Base-by-base conservation (phyloP, 2,797 vertebrate species). In the Leuciscus waleckii region DNA sequence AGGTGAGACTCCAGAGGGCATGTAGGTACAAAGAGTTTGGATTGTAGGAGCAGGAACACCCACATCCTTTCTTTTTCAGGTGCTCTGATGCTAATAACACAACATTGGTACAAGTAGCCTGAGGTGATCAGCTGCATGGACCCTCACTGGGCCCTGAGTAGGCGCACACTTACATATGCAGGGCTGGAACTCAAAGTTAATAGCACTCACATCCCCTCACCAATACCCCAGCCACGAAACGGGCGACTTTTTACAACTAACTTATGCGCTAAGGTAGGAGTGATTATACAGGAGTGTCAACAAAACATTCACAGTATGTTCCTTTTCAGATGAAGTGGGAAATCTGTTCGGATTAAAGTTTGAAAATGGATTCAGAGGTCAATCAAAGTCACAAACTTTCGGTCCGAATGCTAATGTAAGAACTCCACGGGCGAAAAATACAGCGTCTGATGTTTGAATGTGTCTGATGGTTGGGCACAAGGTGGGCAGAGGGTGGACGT, bases 61-160 rank as follows among this genome's bases (percentile, higher is more conserved):
- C 82, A 76, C 74, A 75, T 39, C 21, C 35, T 37, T 43, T 73
- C 54, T 49, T 76, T 77, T 84, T 69, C 35, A 43, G 82, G 82
- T 77, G 61, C 86, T 54, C 17, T 29, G 81, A 78, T 69, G 78
- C 56, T 86, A 78, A 79, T 88, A 87, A 76, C 61, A 61, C 75
- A 74, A 61, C 82, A 80, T 35, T 56, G 51, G 67, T 74, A 85
- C 68, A 73, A 86, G 83, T 61, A 79, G 41, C 74, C 85, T 41
- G 80, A 63, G 80, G 82, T 63, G 58, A 37, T 73, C 35, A 43
- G 69, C 32, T 83, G 68, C 85, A 86, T 35, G 71, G 79, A 81
- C 79, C 58, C 70, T 76, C 37, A 56, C 49, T 32, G 35, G 41
- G 17, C 69, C 58, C 69, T 76, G 85, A 75, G 85, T 76, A 86